Evolutionary conservation across 1,140 invertebrate species (phyloP).

Genomic region (Tetramorium simillimum): DNA sequence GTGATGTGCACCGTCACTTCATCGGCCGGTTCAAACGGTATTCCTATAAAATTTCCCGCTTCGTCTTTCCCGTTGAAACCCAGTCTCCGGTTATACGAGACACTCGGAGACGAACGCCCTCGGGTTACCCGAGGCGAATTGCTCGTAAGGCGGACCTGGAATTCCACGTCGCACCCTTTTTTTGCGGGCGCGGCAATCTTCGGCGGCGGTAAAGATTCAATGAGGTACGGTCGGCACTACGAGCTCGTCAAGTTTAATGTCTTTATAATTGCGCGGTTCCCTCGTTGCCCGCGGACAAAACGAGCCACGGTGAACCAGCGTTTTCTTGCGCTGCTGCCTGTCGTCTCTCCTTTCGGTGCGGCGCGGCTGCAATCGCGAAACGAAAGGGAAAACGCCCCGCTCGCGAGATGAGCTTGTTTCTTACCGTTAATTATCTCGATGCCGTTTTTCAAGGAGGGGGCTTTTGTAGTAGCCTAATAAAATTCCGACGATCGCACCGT

Average conservation of each 20-base stretch:
- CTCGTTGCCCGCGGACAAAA: background rate
- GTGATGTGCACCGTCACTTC: slow-evolving; percentile 9
- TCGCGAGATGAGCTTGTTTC: background rate
- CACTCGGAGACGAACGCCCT: slow-evolving; percentile 4
- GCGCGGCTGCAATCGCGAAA: background rate
- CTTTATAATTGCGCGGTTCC: slow-evolving; percentile 61
- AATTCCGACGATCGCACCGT: background rate
- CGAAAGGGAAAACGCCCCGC: slow-evolving; percentile 15
- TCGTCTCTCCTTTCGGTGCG: no score
- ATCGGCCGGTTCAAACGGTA: slow-evolving; percentile 13
- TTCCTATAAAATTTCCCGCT: slow-evolving; percentile 44
- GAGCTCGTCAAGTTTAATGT: slow-evolving; percentile 61
- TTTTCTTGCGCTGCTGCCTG: slow-evolving; percentile 21
- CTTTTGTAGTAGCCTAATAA: slow-evolving; percentile 30
- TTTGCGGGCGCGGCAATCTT: slow-evolving; percentile 29
- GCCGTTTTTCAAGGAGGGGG: background rate
- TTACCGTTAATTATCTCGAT: slow-evolving; percentile 21
- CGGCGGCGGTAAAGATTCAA: slow-evolving; percentile 46
- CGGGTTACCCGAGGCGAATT: slow-evolving; percentile 37
- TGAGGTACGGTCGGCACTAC: slow-evolving; percentile 32
- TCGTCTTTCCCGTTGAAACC: background rate
- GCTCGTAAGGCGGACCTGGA: slow-evolving; percentile 13
- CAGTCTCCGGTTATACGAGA: background rate
- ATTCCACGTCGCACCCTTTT: slow-evolving; percentile 12
- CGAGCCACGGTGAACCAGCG: background rate